Evolutionary conservation across 1,140 invertebrate species (phyloP).

Genomic region (Lamellibrachia luymesi): DNA sequence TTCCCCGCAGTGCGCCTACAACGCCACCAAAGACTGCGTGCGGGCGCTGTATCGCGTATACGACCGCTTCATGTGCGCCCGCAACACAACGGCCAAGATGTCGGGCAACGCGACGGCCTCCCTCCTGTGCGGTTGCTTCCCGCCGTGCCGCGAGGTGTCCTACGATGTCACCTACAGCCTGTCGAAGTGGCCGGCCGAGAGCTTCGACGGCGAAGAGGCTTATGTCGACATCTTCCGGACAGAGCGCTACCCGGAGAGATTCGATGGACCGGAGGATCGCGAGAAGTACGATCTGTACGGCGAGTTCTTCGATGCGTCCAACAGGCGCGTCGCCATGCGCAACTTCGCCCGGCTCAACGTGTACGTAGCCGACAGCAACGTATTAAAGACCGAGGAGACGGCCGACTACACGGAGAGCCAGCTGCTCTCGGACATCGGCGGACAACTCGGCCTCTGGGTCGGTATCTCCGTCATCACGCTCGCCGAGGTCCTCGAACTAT

Average conservation of each 20-base stretch:
- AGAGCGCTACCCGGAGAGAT: conserved; percentile 13
- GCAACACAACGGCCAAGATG: background rate
- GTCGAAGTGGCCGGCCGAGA: conserved; percentile 24
- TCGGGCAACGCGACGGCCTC: background rate
- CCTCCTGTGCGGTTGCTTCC: background rate
- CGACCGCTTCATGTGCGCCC: conserved; percentile 2
- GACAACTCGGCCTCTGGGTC: conserved; percentile 25
- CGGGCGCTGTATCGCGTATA: background rate
- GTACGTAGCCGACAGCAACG: conserved; percentile 23
- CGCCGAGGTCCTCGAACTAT: conserved; percentile 18
- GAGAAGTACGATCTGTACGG: conserved; percentile 16
- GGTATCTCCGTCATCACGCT: conserved; percentile 26
- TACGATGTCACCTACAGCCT: conserved; percentile 26
- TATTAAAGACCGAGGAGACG: conserved; percentile 20
- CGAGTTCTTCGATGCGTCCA: conserved; percentile 7
- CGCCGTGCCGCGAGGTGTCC: conserved; percentile 18
- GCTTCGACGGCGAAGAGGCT: conserved; percentile 24
- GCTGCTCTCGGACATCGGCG: conserved; percentile 25
- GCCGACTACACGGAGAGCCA: conserved; percentile 12
- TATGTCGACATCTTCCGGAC: conserved; percentile 23
- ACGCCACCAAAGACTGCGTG: conserved; percentile 9
- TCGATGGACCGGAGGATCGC: conserved; percentile 10
- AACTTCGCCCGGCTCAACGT: conserved; percentile 26
- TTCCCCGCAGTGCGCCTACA: background rate
- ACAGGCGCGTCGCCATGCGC: conserved; percentile 2